Percentiles rank a stretch among this genome's conserved stretches.
Conservation (phyloP, 2,797 vertebrate genomes). For the Microctenopoma steveboyesi region DNA sequence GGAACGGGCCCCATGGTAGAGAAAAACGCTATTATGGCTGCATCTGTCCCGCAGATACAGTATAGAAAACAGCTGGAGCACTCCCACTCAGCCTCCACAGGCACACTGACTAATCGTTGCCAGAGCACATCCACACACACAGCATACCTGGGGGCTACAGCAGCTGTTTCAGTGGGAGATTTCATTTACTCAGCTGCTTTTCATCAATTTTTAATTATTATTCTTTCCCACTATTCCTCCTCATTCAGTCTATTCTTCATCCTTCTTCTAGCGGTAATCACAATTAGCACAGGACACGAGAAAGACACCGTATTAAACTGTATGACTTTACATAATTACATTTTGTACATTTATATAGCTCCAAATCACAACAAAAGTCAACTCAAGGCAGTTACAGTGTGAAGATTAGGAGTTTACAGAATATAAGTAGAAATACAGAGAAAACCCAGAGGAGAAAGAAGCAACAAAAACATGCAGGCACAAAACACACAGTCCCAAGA, state of each 20-base stretch:
- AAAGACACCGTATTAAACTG: no score
- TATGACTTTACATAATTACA: no score
- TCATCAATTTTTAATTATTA: slow-evolving; percentile 50
- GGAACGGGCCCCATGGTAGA: neutral
- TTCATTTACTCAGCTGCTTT: slow-evolving; percentile 54
- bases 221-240: neutral
- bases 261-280: no score
- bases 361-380: no score
- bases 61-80: slow-evolving; percentile 36
- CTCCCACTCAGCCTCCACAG: slow-evolving; percentile 22
- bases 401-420: no score
- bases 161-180: slow-evolving; percentile 50
- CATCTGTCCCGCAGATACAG: slow-evolving; percentile 25
- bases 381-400: no score
- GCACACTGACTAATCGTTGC: slow-evolving; percentile 39
- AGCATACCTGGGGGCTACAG: slow-evolving; percentile 13
- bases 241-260: slow-evolving; percentile 8
- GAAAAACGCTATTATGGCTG: neutral
- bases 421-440: no score
- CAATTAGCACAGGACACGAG: no score
- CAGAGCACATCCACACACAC: slow-evolving; percentile 4
- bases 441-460: no score
- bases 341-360: no score
- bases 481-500: neutral
- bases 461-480: no score